phyloP scores from a whole-genome alignment of 1,140 invertebrate species.

The Eubasilissa regina region DNA sequence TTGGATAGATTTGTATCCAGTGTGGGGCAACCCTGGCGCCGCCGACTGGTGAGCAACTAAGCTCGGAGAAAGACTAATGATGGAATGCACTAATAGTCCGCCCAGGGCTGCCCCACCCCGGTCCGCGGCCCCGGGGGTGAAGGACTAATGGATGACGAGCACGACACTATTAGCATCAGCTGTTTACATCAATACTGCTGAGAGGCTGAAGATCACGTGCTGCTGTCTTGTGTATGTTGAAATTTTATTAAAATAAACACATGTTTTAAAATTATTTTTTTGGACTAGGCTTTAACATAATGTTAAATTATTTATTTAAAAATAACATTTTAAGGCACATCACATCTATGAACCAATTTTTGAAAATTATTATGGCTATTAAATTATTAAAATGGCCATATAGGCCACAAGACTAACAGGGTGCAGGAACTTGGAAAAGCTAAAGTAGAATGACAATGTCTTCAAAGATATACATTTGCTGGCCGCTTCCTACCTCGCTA shows the following conservation, averaged over 20 bases:
- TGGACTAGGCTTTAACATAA: background rate
- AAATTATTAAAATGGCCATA: too few relatives aligned
- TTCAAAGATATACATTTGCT: too few relatives aligned
- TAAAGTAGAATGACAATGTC: too few relatives aligned
- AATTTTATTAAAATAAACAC: background rate
- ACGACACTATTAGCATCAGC: conserved; percentile 59
- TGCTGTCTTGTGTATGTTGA: background rate
- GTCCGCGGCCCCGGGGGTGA: conserved; percentile 9
- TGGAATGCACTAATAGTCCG: conserved; percentile 59
- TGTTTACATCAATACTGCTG: conserved; percentile 39
- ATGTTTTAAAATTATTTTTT: background rate
- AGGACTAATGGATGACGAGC: conserved; percentile 53
- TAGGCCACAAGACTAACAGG: too few relatives aligned
- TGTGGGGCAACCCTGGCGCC: conserved; percentile 13
- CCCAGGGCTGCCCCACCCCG: conserved; percentile 12
- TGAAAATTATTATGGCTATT: too few relatives aligned
- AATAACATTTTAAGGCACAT: too few relatives aligned
- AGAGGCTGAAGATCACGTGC: background rate
- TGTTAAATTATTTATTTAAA: too few relatives aligned
- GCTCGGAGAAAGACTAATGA: conserved; percentile 53
- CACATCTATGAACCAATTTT: too few relatives aligned
- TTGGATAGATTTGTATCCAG: background rate
- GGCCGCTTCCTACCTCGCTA: too few relatives aligned
- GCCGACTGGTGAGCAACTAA: background rate
- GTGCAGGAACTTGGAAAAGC: too few relatives aligned